Evolutionary conservation across 2,888 invertebrate genomes (phyloP).

Genomic region (Pachydiplax longipennis): DNA sequence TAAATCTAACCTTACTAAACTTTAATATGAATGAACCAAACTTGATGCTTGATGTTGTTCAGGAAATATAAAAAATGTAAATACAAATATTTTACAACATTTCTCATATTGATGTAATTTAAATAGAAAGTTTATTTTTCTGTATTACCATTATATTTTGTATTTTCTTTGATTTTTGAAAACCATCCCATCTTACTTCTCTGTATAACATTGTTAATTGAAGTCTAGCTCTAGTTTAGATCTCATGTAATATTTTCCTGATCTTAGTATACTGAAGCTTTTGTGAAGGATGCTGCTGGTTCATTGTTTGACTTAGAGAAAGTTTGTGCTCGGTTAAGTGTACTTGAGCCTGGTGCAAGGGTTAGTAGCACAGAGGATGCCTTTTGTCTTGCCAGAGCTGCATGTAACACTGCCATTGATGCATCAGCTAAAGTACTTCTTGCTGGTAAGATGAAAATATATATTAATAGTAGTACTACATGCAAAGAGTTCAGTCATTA

Average conservation of each 20-base stretch:
- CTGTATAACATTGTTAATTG: background rate
- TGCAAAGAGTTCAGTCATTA: no score
- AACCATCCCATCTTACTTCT: no score
- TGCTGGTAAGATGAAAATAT: conserved; percentile 28
- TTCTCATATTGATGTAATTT: no score
- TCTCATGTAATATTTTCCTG: conserved; percentile 45
- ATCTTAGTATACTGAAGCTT: conserved; percentile 72
- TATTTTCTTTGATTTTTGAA: no score
- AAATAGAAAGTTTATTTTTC: no score
- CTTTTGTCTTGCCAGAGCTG: conserved; percentile 64
- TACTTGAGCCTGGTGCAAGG: conserved; percentile 62
- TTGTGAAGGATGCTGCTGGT: conserved; percentile 67
- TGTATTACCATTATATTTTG: no score
- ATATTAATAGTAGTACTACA: no score
- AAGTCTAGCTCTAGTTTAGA: background rate
- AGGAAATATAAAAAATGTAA: no score
- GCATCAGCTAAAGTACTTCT: conserved; percentile 40
- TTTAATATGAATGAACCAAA: no score
- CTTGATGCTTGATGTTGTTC: no score
- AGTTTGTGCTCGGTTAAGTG: conserved; percentile 66
- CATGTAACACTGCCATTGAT: conserved; percentile 56
- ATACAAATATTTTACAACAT: no score
- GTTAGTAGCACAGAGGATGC: conserved; percentile 67
- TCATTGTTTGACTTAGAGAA: conserved; percentile 69
- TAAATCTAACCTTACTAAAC: no score